Base-by-base conservation (phyloP, 2,113 vertebrate genomes). In the Corythornis vintsioides region DNA sequence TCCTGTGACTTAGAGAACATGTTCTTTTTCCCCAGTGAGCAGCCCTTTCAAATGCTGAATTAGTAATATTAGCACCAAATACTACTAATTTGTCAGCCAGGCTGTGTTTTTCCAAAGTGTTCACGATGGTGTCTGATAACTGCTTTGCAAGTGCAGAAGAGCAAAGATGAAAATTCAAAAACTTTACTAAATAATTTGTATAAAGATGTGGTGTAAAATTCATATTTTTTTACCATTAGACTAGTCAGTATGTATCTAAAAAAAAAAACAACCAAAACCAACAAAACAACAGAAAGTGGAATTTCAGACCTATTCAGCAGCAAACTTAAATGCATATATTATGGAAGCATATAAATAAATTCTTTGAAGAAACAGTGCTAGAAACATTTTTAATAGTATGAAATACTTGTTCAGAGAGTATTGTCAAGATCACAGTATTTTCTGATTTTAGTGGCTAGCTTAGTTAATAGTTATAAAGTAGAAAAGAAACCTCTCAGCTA, bases 41-140 rank as follows among this genome's bases (percentile, higher is more conserved):
- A 97, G 86, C 95, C 93, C 92, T 98, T 97, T 96, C 90, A 94
- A 97, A 96, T 96, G 94, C 6, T 97, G 96, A 97, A 97, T 97
- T 97, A 97, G 97, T 97, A 97, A 98, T 97, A 97, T 97, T 97
- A 97, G 94, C 94, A 94, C 90, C 92, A 96, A 98, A 98, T 83
- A 97, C 94, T 94, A 97, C 96, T 98, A 95, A 98, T 98, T 97
- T 98, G 95, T 95, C 93, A 95, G 76, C 86, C 85, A 96, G 92
- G 83, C 91, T 94, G 75, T 97, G 80, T 96, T 97, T 97, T 98
- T 95, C 97, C 88, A 35, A 91, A 88, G 94, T 5, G 85, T 88
- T 96, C 95, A 69, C 95, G 90, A 95, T 95, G 73, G 95, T 94
- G 60, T 89, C 95, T 93, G 72, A 97, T 97, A 96, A 94, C 95